These are phyloP conservation scores for Apogon talboti DNA, from an alignment of 2,797 vertebrate genomes.

Conservation along the genomic window DNA sequence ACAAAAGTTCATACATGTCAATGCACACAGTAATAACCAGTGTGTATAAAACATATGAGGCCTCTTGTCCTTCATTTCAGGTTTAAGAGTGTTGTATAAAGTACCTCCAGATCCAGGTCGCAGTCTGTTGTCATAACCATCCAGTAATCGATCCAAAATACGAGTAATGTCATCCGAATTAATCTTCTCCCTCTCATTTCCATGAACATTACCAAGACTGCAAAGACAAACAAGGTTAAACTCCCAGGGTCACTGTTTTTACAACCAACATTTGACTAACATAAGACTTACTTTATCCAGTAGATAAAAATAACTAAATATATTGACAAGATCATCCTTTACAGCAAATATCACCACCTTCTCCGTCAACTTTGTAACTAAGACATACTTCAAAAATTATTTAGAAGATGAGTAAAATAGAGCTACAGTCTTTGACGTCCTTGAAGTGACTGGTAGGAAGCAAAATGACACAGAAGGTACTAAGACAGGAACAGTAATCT, in stretches of 20 bases:
- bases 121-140: conserved; percentile 94
- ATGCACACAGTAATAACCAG: conserved; percentile 3
- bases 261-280: neutral
- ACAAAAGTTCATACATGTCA: neutral
- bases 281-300: conserved; percentile 62
- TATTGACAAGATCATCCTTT: conserved; percentile 52
- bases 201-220: conserved; percentile 79
- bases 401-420: neutral
- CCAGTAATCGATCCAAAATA: conserved; percentile 91
- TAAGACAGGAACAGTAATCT: conserved; percentile 72
- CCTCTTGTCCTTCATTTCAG: neutral
- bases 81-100: conserved; percentile 8
- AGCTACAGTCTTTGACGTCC: conserved; percentile 5
- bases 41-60: neutral
- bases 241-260: neutral
- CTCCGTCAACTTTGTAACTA: conserved; percentile 12
- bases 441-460: conserved; percentile 38
- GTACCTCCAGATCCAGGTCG: conserved; percentile 93
- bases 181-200: conserved; percentile 71
- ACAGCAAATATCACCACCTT: conserved; percentile 14
- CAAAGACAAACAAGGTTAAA: conserved; percentile 33
- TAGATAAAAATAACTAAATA: conserved; percentile 49
- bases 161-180: conserved; percentile 90
- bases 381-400: conserved; percentile 1
- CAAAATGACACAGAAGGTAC: conserved; percentile 40